Conservation (phyloP, 2,888 invertebrate genomes). For the Cynaeus angustus region DNA sequence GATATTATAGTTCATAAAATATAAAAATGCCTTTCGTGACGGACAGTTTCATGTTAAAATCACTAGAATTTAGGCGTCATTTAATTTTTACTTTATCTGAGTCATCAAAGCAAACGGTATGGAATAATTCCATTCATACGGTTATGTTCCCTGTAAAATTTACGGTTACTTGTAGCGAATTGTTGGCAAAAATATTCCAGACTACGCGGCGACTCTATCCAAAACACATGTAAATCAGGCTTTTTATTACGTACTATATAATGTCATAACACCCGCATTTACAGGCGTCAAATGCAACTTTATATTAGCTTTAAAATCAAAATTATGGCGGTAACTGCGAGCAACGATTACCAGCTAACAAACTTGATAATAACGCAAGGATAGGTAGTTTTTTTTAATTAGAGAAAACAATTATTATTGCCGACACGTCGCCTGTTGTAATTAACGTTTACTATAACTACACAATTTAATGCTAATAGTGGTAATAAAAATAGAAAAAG, state of each 20-base stretch:
- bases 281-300: not conserved
- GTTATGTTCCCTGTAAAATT: no score
- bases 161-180: not conserved
- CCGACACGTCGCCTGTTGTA: not conserved
- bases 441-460: conserved; percentile 4
- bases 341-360: not conserved
- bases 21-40: not conserved
- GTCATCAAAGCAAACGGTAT: no score
- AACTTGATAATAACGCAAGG: not conserved
- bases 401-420: conserved; percentile 1
- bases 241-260: conserved; percentile 4
- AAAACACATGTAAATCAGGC: not conserved
- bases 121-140: no score
- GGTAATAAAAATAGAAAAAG: not conserved
- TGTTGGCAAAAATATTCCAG: not conserved
- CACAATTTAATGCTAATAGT: conserved; percentile 1
- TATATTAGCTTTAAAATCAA: not conserved
- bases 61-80: no score
- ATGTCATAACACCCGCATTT: conserved; percentile 2
- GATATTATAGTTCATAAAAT: not conserved
- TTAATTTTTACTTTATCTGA: no score
- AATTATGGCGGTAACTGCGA: not conserved
- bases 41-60: no score
- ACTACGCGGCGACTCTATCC: not conserved
- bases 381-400: not conserved